Percentiles rank a stretch among this genome's conserved stretches.
Conservation (phyloP, 1,140 invertebrate species). For the Choristoneura fumiferana region DNA sequence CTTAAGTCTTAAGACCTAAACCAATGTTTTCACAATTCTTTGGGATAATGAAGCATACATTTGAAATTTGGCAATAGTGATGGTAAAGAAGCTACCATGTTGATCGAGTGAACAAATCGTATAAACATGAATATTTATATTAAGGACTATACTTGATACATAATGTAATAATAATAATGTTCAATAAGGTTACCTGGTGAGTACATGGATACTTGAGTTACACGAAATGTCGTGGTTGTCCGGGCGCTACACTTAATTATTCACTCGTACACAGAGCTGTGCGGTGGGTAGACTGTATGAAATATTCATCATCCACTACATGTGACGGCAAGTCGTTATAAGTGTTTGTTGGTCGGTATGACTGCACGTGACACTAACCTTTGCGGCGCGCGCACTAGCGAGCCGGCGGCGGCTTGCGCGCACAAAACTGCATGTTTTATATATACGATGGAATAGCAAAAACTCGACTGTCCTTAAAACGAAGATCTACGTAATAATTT, state of each 20-base stretch:
- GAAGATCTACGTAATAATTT: no score
- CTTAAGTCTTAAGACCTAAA: constrained; percentile 39
- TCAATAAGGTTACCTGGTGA: constrained; percentile 8
- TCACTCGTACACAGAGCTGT: constrained; percentile 5
- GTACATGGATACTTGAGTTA: constrained; percentile 15
- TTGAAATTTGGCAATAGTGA: constrained; percentile 55
- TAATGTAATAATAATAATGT: constrained; percentile 12
- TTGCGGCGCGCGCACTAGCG: no score
- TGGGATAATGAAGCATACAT: constrained; percentile 60
- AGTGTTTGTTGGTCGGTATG: background rate
- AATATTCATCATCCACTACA: background rate
- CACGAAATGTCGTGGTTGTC: background rate
- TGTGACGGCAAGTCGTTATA: background rate
- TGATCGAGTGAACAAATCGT: constrained; percentile 33
- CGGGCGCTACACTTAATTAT: constrained; percentile 1
- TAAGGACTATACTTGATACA: constrained; percentile 13
- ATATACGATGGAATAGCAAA: no score
- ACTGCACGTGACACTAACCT: no score
- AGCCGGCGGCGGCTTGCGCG: no score
- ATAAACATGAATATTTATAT: constrained; percentile 1
- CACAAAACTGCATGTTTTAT: no score
- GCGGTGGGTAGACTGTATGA: constrained; percentile 12
- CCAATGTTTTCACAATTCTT: constrained; percentile 59
- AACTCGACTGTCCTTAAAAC: no score
- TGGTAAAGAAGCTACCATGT: constrained; percentile 38